phyloP scores from a whole-genome alignment of 2,113 vertebrate genomes.

The Rhinichthys klamathensis region DNA sequence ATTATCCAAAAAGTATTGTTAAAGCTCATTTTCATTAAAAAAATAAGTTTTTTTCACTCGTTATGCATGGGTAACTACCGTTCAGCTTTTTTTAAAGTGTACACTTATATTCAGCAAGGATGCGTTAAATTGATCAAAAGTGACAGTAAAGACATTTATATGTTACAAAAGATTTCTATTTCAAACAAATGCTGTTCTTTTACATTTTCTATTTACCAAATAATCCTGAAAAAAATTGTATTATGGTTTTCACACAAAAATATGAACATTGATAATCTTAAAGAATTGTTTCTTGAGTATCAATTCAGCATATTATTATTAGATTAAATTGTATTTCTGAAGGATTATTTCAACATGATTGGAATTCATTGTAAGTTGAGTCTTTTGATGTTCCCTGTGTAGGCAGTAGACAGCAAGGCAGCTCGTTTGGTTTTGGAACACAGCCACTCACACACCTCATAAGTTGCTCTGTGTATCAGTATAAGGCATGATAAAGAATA shows the following conservation, averaged over 20 bases:
- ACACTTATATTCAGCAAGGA: neutral
- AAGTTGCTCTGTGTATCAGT: neutral
- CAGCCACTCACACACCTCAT: neutral
- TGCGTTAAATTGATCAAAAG: neutral
- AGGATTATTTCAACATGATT: neutral
- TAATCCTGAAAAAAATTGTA: neutral
- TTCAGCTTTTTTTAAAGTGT: neutral
- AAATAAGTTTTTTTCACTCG: neutral
- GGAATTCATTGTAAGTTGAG: too few relatives aligned
- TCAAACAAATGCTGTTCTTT: neutral
- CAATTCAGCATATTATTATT: neutral
- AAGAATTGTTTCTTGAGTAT: neutral
- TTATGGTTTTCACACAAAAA: neutral
- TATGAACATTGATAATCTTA: neutral
- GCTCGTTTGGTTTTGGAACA: neutral
- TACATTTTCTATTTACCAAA: neutral
- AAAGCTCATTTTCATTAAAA: neutral
- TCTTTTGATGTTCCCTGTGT: slow-evolving; percentile 12
- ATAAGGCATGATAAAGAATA: neutral
- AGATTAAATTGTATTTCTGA: neutral
- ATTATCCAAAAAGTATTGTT: neutral
- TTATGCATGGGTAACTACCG: neutral
- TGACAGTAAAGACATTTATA: neutral
- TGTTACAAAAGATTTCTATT: neutral
- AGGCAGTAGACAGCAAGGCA: slow-evolving; percentile 9